Conservation (phyloP, 2,113 vertebrate species). For the Caranx melampygus region DNA sequence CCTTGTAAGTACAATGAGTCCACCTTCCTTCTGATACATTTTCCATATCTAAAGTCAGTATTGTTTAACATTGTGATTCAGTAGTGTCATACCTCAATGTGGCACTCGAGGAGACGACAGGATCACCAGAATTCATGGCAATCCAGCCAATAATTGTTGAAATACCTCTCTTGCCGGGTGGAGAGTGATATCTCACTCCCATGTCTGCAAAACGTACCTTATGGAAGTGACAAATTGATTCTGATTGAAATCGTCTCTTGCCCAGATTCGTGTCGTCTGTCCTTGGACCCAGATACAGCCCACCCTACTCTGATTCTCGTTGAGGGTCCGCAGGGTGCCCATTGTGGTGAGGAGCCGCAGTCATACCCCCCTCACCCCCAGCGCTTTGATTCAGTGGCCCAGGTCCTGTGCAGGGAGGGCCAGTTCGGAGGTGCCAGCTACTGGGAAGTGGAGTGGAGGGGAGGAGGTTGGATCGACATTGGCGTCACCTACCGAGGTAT, state of each 20-base stretch:
- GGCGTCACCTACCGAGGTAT: conserved; percentile 76
- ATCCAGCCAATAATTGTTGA: background rate
- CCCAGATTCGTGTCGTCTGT: conserved; percentile 68
- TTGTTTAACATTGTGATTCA: background rate
- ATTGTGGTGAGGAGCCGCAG: conserved; percentile 78
- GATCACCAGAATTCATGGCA: too few relatives aligned
- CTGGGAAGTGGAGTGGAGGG: conserved; percentile 83
- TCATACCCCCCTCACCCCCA: conserved; percentile 67
- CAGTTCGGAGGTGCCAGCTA: conserved; percentile 74
- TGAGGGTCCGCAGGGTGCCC: conserved; percentile 68
- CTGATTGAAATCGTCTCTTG: background rate
- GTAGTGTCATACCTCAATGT: too few relatives aligned
- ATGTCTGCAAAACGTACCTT: too few relatives aligned
- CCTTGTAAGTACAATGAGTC: too few relatives aligned
- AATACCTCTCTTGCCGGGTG: background rate
- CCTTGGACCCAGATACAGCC: conserved; percentile 75
- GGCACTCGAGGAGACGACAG: too few relatives aligned
- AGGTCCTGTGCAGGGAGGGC: conserved; percentile 78
- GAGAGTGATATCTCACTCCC: too few relatives aligned
- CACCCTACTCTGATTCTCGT: conserved; percentile 77
- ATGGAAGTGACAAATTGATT: too few relatives aligned
- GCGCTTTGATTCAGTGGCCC: conserved; percentile 79
- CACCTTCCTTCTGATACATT: too few relatives aligned
- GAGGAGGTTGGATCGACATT: conserved; percentile 79
- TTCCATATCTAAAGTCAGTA: too few relatives aligned